phyloP scores from a whole-genome alignment of 1,140 invertebrate genomes.

The Atta colombica region DNA sequence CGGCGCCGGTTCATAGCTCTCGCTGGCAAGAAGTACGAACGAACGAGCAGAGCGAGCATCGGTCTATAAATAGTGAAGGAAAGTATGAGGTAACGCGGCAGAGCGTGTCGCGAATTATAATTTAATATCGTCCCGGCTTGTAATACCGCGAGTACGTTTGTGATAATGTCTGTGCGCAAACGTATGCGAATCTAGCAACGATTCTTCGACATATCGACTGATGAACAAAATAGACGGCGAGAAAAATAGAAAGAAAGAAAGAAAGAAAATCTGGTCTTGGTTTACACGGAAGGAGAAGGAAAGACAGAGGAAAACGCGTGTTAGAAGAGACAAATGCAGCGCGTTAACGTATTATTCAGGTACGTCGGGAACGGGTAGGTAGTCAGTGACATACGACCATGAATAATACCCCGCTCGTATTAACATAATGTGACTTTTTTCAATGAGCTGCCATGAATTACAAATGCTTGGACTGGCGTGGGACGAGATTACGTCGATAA shows the following conservation, averaged over 20 bases:
- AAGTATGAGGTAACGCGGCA: conserved; percentile 78
- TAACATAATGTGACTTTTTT: conserved; percentile 82
- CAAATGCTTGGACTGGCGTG: conserved; percentile 77
- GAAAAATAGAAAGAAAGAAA: background rate
- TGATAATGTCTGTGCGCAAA: conserved; percentile 6
- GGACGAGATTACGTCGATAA: conserved; percentile 71
- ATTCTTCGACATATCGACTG: conserved; percentile 12
- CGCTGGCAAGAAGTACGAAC: conserved; percentile 64
- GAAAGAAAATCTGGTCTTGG: background rate
- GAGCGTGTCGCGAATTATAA: conserved; percentile 79
- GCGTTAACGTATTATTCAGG: conserved; percentile 54
- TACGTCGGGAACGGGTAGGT: conserved; percentile 77
- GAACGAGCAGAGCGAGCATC: conserved; percentile 58
- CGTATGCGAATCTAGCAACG: conserved; percentile 14
- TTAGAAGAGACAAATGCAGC: background rate
- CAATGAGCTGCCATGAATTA: conserved; percentile 80
- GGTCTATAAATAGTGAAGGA: conserved; percentile 80
- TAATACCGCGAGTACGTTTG: conserved; percentile 41
- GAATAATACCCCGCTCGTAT: conserved; percentile 80
- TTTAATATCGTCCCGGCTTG: conserved; percentile 69
- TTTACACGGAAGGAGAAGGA: background rate
- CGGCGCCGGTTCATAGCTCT: conserved; percentile 73
- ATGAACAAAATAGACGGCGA: background rate
- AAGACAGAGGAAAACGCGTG: conserved; percentile 2
- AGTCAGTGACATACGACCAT: conserved; percentile 82